Evolutionary conservation across 2,888 invertebrate species (phyloP).

Genomic region (Harmothoe impar): DNA sequence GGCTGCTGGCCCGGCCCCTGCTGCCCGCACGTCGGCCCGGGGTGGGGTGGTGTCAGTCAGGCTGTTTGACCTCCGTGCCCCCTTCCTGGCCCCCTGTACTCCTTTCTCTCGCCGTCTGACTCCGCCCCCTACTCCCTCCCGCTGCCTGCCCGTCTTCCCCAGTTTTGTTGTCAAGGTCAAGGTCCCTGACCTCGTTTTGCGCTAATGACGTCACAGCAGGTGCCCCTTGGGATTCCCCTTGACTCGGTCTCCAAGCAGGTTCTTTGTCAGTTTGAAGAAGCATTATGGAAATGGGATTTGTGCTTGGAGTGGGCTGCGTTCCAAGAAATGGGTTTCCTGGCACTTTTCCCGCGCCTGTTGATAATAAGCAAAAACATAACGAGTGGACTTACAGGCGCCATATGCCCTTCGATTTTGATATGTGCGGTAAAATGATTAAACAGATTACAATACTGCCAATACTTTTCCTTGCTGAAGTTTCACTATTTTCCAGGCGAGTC

Average conservation of each 20-base stretch:
- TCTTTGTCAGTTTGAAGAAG: no score
- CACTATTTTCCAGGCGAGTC: no score
- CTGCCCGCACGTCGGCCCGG: neutral
- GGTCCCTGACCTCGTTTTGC: neutral
- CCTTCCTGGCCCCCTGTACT: neutral
- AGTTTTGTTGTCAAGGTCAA: slow-evolving; percentile 1
- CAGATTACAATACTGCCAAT: no score
- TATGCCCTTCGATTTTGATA: no score
- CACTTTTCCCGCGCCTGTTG: neutral
- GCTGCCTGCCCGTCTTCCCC: slow-evolving; percentile 4
- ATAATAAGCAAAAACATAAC: no score
- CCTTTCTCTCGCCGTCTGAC: neutral
- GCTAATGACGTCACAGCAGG: slow-evolving; percentile 14
- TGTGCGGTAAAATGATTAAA: no score
- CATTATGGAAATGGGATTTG: neutral
- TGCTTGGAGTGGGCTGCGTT: neutral
- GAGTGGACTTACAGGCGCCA: no score
- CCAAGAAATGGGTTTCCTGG: slow-evolving; percentile 21
- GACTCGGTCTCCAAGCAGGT: neutral
- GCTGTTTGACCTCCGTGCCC: neutral
- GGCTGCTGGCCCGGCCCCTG: slow-evolving; percentile 28
- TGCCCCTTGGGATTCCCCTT: neutral
- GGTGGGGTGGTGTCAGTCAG: neutral
- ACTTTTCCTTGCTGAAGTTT: no score
- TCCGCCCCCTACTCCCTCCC: neutral